Conservation (phyloP, 2,113 vertebrate genomes). For the Hypomesus transpacificus region DNA sequence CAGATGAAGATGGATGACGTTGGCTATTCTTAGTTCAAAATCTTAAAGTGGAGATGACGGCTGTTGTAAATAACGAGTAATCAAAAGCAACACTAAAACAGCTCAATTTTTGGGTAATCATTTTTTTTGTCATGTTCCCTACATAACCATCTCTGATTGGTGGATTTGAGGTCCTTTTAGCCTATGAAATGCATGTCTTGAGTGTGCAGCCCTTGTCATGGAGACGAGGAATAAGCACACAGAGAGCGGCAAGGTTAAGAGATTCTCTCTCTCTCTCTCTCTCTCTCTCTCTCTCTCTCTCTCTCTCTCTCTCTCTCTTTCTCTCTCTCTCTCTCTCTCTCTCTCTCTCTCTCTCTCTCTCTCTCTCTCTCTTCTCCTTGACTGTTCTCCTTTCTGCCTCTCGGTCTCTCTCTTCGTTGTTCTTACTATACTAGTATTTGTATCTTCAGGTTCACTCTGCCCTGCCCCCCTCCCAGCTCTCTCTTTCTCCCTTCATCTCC, state of each 20-base stretch:
- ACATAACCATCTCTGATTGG: too few species aligned
- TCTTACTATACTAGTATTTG: too few species aligned
- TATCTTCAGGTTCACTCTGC: neutral
- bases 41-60: too few species aligned
- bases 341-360: constrained; percentile 7
- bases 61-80: too few species aligned
- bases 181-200: too few species aligned
- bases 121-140: too few species aligned
- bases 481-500: constrained; percentile 6
- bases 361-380: neutral
- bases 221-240: constrained; percentile 12
- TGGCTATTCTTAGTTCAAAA: too few species aligned
- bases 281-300: neutral
- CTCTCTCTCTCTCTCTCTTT: neutral
- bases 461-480: neutral
- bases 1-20: too few species aligned
- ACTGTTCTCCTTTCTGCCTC: constrained; percentile 6
- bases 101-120: too few species aligned
- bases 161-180: too few species aligned
- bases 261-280: neutral
- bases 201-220: neutral
- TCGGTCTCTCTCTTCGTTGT: constrained; percentile 11
- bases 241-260: constrained; percentile 5
- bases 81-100: too few species aligned
- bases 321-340: neutral